Evolutionary conservation across 2,888 invertebrate genomes (phyloP), one percentile per base, ranked within the genome.

Genomic region (Griposia aprilina): DNA sequence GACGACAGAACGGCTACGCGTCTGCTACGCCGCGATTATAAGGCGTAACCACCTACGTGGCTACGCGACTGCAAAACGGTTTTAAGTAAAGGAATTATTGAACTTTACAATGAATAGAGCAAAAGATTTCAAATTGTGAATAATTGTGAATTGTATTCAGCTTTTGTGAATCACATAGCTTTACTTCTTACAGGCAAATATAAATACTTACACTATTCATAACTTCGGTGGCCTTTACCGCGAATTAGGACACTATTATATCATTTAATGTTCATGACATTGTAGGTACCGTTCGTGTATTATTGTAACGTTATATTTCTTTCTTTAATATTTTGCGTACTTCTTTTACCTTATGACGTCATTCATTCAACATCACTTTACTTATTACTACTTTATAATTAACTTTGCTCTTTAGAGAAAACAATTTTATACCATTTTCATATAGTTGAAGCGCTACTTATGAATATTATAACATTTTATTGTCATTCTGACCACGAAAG

Each of bases 401-500:
- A 72, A 72, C 36, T 50, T 72, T 59, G 48, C 15, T 20, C 23
- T 10, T 1, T 20, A 63, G 1, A 55, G n/a, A 63, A 55, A 65
- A 57, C 55, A 36, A 63, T 23, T n/a, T n/a, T 13, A 57, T 74
- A 13, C 8, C 8, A 17, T 17, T 36, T 50, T n/a, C 13, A n/a
- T 52, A 1, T 45, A 36, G 15, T 55, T 15, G 52, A 36, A 23
- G 23, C 4, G 17, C 1, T 60, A 36, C 15, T 30, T 71, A 59
- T 26, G 23, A 48, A 55, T 20, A 52, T 41, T 41, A 48, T 59
- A 65, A 36, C 15, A 63, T 52, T 70, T 59, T 74, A 57, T n/a
- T 69, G 74, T 50, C 30, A 76, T 77, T 69, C 57, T 71, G 76
- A 74, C 66, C 69, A 80, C 75, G 50, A 81, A 69, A 79, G 75